These are phyloP conservation scores for Catharus bicknelli DNA, from an alignment of 2,113 vertebrate genomes.

Conservation along the genomic window DNA sequence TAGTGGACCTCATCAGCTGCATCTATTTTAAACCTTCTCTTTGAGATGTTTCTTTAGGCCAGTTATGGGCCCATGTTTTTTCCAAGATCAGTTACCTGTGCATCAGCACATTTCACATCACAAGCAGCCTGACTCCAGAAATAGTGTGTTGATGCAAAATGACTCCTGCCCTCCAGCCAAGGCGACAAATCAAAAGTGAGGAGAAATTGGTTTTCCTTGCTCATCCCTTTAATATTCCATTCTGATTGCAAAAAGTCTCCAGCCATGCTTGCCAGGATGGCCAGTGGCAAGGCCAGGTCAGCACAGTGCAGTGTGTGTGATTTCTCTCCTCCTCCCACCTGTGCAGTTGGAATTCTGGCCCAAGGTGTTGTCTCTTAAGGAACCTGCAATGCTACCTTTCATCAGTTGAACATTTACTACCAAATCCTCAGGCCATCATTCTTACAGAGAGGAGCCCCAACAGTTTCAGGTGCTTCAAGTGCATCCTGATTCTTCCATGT, in stretches of 20 bases:
- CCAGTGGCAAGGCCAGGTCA: background rate
- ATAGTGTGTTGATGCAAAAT: background rate
- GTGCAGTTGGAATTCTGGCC: background rate
- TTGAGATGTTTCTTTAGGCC: background rate
- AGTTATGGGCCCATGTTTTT: background rate
- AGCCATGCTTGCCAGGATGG: background rate
- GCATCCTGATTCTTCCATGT: background rate
- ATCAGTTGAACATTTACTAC: background rate
- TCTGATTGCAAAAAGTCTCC: background rate
- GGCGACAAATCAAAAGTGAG: background rate
- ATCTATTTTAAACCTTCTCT: conserved; percentile 27
- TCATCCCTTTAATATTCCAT: background rate
- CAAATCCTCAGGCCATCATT: background rate
- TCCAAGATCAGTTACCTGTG: background rate
- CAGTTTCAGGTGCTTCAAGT: background rate
- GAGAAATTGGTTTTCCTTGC: background rate
- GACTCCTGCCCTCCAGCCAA: background rate
- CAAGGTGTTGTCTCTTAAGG: background rate
- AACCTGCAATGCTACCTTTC: background rate
- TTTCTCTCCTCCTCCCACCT: background rate
- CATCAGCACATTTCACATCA: background rate
- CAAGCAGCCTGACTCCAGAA: background rate
- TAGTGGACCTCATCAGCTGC: background rate
- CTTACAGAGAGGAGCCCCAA: background rate
- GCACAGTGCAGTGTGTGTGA: background rate